Evolutionary conservation across 2,113 vertebrate species (phyloP).

Genomic region (Centropus bengalensis): DNA sequence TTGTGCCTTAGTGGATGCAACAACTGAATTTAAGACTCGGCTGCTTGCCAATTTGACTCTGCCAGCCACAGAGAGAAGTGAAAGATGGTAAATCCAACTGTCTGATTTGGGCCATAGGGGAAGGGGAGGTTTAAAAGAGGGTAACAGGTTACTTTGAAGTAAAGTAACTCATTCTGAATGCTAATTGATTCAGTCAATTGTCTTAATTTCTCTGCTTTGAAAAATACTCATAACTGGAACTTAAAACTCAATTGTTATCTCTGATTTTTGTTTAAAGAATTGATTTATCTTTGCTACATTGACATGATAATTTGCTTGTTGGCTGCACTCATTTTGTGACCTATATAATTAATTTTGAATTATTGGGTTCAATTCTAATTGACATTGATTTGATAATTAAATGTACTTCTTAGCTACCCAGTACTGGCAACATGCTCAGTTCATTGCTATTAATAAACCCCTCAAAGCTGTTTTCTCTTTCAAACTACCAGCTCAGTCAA

Average conservation of each 20-base stretch:
- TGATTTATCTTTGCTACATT: background rate
- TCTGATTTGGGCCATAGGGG: background rate
- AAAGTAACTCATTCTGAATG: background rate
- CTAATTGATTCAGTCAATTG: background rate
- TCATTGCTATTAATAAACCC: background rate
- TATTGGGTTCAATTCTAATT: conserved; percentile 33
- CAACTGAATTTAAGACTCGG: background rate
- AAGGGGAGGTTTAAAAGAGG: background rate
- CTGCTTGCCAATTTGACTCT: background rate
- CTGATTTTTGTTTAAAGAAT: conserved; percentile 17
- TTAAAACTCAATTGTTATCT: conserved; percentile 9
- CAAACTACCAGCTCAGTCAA: background rate
- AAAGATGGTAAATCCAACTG: background rate
- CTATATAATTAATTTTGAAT: conserved; percentile 33
- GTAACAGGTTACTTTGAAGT: background rate
- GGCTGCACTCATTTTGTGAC: conserved; percentile 9
- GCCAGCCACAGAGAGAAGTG: background rate
- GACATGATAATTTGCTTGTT: background rate
- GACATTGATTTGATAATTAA: conserved; percentile 48
- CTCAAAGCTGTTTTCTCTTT: background rate
- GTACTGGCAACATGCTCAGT: background rate
- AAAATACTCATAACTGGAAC: background rate
- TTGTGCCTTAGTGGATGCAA: background rate
- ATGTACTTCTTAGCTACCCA: background rate
- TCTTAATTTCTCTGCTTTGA: background rate